A percentile compares a stretch with the other conserved stretches of the same genome.
Conservation (phyloP, 2,113 vertebrate species). For the Corythoichthys haematopterus region DNA sequence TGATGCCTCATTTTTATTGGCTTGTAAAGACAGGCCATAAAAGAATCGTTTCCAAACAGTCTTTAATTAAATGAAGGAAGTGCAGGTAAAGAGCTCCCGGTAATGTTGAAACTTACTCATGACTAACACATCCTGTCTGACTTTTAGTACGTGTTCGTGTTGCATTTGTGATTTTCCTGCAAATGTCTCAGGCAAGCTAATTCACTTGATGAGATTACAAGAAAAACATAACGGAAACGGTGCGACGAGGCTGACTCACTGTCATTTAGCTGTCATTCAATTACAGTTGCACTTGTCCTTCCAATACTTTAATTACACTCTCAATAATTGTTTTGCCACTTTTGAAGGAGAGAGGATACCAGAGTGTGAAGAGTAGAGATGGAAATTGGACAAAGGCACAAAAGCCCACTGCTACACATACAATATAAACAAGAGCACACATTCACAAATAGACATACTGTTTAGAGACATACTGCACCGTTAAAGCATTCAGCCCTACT, state of each 20-base stretch:
- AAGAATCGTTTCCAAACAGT: slow-evolving; percentile 56
- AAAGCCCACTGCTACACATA: neutral
- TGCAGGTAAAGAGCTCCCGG: slow-evolving; percentile 49
- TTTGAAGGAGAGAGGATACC: slow-evolving; percentile 50
- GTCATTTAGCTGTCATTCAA: slow-evolving; percentile 62
- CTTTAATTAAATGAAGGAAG: slow-evolving; percentile 57
- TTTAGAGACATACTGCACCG: neutral
- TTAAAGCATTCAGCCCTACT: slow-evolving; percentile 22
- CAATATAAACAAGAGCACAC: neutral
- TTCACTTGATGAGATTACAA: slow-evolving; percentile 33
- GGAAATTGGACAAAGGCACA: slow-evolving; percentile 22
- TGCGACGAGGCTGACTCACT: slow-evolving; percentile 28
- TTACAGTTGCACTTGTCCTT: slow-evolving; percentile 70
- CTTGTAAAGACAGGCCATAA: slow-evolving; percentile 50
- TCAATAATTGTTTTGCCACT: slow-evolving; percentile 67
- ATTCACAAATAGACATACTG: neutral
- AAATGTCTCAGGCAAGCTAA: slow-evolving; percentile 9
- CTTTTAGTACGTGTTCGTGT: slow-evolving; percentile 34
- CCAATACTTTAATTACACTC: slow-evolving; percentile 72
- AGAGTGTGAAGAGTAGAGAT: slow-evolving; percentile 28
- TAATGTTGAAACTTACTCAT: slow-evolving; percentile 61
- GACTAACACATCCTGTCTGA: slow-evolving; percentile 42
- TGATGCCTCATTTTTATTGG: slow-evolving; percentile 38
- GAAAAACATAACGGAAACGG: slow-evolving; percentile 30
- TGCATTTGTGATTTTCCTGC: slow-evolving; percentile 23